Percentiles rank a stretch among this genome's conserved stretches.
Conservation (phyloP, 2,113 vertebrate species). For the Anoura caudifer region DNA sequence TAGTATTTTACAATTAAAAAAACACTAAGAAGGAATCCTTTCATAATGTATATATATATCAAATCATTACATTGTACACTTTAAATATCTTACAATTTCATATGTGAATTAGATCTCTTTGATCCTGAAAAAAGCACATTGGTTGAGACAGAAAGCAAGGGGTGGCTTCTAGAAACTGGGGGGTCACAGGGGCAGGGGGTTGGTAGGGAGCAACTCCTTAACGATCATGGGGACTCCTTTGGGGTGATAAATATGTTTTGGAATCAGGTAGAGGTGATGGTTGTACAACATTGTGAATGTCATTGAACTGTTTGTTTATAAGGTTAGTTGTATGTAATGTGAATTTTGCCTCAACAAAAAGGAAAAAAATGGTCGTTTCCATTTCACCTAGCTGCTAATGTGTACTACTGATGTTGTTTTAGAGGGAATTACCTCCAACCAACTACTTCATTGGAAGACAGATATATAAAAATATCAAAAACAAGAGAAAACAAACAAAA, state of each 20-base stretch:
- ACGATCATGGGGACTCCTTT: neutral
- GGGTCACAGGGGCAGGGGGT: rapidly evolving
- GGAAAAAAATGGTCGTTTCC: neutral
- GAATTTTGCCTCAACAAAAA: neutral
- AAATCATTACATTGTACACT: neutral
- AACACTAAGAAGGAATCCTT: neutral
- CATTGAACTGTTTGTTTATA: neutral
- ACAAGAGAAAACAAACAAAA: neutral
- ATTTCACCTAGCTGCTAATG: neutral
- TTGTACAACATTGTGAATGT: neutral
- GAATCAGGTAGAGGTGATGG: neutral
- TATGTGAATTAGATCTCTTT: neutral
- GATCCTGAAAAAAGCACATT: neutral
- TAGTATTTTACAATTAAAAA: neutral
- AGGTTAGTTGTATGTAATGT: neutral
- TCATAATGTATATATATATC: neutral
- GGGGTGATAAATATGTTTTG: neutral
- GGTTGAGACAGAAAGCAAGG: neutral
- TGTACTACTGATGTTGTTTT: neutral
- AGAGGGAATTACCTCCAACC: neutral
- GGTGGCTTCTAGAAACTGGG: neutral
- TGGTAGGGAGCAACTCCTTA: neutral
- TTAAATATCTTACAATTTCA: neutral
- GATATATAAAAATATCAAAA: neutral
- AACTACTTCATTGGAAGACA: neutral